phyloP scores from a whole-genome alignment of 1,140 invertebrate species.

The Tetragonula clypearis region DNA sequence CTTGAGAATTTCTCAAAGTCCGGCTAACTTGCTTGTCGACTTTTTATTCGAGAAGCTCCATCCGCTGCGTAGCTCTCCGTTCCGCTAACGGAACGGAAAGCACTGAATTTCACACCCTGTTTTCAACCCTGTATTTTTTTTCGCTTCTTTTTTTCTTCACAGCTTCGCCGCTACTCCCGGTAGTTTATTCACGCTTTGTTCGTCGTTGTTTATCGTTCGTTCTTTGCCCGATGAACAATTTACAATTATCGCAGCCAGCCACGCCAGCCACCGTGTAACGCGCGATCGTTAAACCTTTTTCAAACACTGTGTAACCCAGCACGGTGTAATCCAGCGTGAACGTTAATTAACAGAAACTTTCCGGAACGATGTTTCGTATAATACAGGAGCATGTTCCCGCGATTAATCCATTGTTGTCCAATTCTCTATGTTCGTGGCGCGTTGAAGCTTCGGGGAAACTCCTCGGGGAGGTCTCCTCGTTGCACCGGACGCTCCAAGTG shows the following conservation, averaged over 20 bases:
- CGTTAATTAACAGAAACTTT: neutral
- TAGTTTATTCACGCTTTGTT: neutral
- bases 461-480: constrained; percentile 8
- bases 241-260: neutral
- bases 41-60: neutral
- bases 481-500: neutral
- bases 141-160: too few species aligned
- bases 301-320: too few species aligned
- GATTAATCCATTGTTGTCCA: constrained; percentile 13
- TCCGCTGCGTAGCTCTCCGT: neutral
- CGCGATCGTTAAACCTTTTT: neutral
- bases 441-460: neutral
- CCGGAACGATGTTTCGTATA: neutral
- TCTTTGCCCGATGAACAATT: neutral
- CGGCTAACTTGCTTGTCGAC: neutral
- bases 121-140: neutral
- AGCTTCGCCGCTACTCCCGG: neutral
- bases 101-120: neutral
- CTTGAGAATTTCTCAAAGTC: neutral
- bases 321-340: neutral
- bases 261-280: neutral
- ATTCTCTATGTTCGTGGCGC: neutral
- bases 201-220: neutral
- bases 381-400: neutral
- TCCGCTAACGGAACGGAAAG: neutral